Conservation (phyloP, 1,140 invertebrate species). For the Amyelois transitella region DNA sequence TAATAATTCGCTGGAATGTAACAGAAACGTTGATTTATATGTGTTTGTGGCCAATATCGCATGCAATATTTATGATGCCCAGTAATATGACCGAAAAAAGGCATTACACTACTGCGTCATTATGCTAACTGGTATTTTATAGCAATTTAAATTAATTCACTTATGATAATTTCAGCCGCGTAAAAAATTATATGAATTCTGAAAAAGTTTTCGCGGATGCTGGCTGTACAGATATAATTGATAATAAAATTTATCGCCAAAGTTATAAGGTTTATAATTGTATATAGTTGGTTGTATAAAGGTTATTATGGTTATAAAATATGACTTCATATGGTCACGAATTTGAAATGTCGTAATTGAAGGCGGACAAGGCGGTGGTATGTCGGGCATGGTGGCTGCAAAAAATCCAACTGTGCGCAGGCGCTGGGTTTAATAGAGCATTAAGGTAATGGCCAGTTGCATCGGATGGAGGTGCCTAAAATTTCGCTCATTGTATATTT, state of each 20-base stretch:
- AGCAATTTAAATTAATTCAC: constrained; percentile 68
- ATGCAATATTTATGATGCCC: constrained; percentile 2
- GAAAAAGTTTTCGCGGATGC: constrained; percentile 53
- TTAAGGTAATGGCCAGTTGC: constrained; percentile 35
- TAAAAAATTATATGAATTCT: constrained; percentile 58
- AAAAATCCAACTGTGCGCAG: constrained; percentile 31
- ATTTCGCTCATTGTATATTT: constrained; percentile 9
- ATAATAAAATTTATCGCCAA: constrained; percentile 12
- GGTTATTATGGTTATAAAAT: constrained; percentile 39
- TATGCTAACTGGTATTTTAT: constrained; percentile 63
- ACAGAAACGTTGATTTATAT: neutral
- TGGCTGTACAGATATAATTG: constrained; percentile 9
- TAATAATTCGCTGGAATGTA: neutral
- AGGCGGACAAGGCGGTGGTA: constrained; percentile 34
- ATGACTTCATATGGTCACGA: constrained; percentile 44
- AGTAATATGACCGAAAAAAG: constrained; percentile 35
- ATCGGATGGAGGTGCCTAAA: constrained; percentile 15
- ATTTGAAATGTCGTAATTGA: constrained; percentile 61
- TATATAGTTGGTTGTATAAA: neutral
- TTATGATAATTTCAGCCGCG: constrained; percentile 56
- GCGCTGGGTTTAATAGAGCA: constrained; percentile 40
- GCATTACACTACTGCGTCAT: constrained; percentile 33
- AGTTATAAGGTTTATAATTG: constrained; percentile 6
- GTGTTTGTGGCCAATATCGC: constrained; percentile 1
- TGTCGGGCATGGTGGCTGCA: constrained; percentile 25